These are phyloP conservation scores for Botia kubotai DNA, from an alignment of 2,797 vertebrate genomes.

Conservation along the genomic window DNA sequence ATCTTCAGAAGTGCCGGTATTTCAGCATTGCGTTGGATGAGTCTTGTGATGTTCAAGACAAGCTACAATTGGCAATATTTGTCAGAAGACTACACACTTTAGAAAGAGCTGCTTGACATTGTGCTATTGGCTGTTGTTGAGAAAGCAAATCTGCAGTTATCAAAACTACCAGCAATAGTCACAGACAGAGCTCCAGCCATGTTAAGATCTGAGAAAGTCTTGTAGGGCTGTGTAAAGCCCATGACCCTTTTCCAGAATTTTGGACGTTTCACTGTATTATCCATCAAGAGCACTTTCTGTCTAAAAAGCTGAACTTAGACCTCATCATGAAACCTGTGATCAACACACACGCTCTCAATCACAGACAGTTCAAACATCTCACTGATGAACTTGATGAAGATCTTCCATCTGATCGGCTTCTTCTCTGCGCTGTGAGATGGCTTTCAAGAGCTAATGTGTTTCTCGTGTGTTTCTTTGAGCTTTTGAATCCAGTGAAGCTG, in stretches of 20 bases:
- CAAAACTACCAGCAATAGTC: constrained; percentile 1
- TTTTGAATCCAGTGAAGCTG: no score
- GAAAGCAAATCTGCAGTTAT: not conserved
- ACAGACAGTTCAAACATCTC: constrained; percentile 47
- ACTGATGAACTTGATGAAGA: constrained; percentile 30
- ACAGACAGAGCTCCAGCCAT: constrained; percentile 12
- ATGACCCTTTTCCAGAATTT: constrained; percentile 31
- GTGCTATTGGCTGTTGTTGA: not conserved
- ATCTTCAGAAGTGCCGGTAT: no score
- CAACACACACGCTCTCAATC: constrained; percentile 45
- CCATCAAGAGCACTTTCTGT: constrained; percentile 42
- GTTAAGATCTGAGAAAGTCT: constrained; percentile 18
- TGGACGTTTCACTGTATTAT: constrained; percentile 49
- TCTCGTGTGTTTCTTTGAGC: not conserved
- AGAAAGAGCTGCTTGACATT: no score
- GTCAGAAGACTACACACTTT: no score
- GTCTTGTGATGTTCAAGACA: not conserved
- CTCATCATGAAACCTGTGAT: constrained; percentile 49
- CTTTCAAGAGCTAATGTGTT: constrained; percentile 36
- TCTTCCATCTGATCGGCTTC: constrained; percentile 36
- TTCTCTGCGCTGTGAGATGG: constrained; percentile 40
- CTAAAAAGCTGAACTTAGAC: constrained; percentile 43
- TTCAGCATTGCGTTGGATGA: no score
- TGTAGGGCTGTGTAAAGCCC: constrained; percentile 34
- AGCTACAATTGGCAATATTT: not conserved